Conservation (phyloP, 2,888 invertebrate genomes). For the Malthinus seriepunctatus region DNA sequence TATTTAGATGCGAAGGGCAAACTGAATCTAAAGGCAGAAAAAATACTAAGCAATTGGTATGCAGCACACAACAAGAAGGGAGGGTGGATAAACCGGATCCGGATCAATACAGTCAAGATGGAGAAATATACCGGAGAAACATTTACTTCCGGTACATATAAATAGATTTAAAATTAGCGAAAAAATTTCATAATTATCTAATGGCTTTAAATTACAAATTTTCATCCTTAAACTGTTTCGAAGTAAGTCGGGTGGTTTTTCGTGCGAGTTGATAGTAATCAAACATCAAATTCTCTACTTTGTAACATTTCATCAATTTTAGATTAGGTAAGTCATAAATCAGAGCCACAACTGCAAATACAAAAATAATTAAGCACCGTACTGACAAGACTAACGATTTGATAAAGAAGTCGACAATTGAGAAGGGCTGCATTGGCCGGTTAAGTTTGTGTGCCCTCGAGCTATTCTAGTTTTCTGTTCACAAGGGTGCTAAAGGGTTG, state of each 20-base stretch:
- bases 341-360: slow-evolving; percentile 43
- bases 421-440: slow-evolving; percentile 44
- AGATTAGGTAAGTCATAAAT: slow-evolving; percentile 45
- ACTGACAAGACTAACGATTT: slow-evolving; percentile 53
- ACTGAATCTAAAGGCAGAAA: slow-evolving; percentile 44
- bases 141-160: slow-evolving; percentile 42
- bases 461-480: slow-evolving; percentile 25
- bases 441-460: slow-evolving; percentile 25
- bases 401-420: slow-evolving; percentile 52
- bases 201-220: neutral
- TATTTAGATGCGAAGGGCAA: slow-evolving; percentile 40
- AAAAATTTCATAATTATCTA: neutral
- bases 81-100: slow-evolving; percentile 56
- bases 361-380: slow-evolving; percentile 52
- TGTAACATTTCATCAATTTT: slow-evolving; percentile 30
- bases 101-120: slow-evolving; percentile 56
- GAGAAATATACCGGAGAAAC: slow-evolving; percentile 53
- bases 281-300: slow-evolving; percentile 19
- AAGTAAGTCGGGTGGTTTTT: neutral
- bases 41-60: slow-evolving; percentile 65
- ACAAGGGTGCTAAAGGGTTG: slow-evolving; percentile 44
- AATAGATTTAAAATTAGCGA: neutral
- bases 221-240: neutral
- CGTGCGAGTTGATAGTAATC: neutral
- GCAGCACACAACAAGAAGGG: slow-evolving; percentile 62